These are phyloP conservation scores for Trichogramma pretiosum DNA, from an alignment of 1,140 invertebrate genomes.

Conservation along the genomic window DNA sequence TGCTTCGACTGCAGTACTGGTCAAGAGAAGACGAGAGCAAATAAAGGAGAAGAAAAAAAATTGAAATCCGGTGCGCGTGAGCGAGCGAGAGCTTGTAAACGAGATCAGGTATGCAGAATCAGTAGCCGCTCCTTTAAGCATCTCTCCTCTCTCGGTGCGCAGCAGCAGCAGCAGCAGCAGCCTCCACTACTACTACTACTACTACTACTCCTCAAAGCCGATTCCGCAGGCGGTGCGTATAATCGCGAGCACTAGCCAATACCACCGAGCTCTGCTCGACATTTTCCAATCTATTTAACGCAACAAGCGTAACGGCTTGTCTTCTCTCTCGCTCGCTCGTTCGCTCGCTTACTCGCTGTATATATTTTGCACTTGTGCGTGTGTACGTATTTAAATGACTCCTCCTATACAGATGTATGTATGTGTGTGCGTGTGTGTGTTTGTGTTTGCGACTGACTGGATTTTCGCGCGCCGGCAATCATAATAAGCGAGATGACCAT, in stretches of 20 bases:
- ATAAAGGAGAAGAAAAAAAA: conserved; percentile 8
- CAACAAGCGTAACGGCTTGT: conserved; percentile 6
- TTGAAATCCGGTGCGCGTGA: conserved; percentile 8
- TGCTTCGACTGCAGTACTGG: too few relatives aligned
- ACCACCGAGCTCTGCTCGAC: background rate
- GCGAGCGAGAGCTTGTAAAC: conserved; percentile 6
- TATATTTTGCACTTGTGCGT: background rate
- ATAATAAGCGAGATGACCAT: too few relatives aligned
- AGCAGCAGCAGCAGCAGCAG: too few relatives aligned
- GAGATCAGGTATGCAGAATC: conserved; percentile 22
- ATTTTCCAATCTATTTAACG: background rate
- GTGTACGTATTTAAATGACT: too few relatives aligned
- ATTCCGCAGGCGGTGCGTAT: conserved; percentile 17
- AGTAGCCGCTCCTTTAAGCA: conserved; percentile 18
- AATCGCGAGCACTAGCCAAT: conserved; percentile 21
- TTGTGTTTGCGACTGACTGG: too few relatives aligned
- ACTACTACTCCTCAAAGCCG: background rate
- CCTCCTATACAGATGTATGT: too few relatives aligned
- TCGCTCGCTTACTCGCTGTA: background rate
- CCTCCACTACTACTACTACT: background rate
- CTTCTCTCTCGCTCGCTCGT: background rate
- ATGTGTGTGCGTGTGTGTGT: background rate
- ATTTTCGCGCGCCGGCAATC: too few relatives aligned
- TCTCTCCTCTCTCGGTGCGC: conserved; percentile 2
- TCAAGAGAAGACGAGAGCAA: conserved; percentile 2